Evolutionary conservation across 1,140 invertebrate genomes (phyloP), one percentile per base, ranked within the genome.

Genomic region (Neodiprion lecontei): DNA sequence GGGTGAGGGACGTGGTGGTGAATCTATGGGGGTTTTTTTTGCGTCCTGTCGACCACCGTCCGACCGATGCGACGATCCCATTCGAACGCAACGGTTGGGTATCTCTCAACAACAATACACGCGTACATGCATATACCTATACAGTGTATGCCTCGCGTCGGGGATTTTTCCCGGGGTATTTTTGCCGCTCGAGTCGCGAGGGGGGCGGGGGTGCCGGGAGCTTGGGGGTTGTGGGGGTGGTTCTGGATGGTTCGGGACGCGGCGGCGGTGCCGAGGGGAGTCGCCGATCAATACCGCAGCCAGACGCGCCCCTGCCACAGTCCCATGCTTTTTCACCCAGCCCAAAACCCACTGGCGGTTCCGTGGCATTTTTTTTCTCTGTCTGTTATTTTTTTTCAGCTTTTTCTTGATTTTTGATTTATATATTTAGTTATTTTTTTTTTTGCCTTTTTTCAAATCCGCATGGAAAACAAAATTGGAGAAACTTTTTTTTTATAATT

Each of bases 271-370:
- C 10, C 14, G 48, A n/a, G 70, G 48, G 48, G 48, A 11, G 21
- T 28, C 77, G 77, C 85, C 84, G 87, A 88, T 88, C 86, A 88
- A 88, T 88, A 88, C 86, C 83, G 76, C 79, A 83, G 79, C 79
- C 74, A 79, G 86, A 84, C 81, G 82, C 83, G 85, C 83, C 84
- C 83, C 79, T 77, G 80, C 78, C 78, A 81, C 79, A 78, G 77
- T 83, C 76, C 79, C 14, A 48, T 61, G 10, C 74, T 74, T 48
- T 28, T 75, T 14, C 12, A 69, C 67, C 21, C 17, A 69, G 67
- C 67, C 28, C 53, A 61, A 61, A 61, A 61, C 53, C 2, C 53
- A 14, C n/a, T 61, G 53, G 53, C 53, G 53, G 53, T 9, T 61
- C 11, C 11, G 9, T 14, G n/a, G 53, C 5, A 61, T 61, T 61